phyloP scores from a whole-genome alignment of 2,113 vertebrate species.

The Nannospalax galili region DNA sequence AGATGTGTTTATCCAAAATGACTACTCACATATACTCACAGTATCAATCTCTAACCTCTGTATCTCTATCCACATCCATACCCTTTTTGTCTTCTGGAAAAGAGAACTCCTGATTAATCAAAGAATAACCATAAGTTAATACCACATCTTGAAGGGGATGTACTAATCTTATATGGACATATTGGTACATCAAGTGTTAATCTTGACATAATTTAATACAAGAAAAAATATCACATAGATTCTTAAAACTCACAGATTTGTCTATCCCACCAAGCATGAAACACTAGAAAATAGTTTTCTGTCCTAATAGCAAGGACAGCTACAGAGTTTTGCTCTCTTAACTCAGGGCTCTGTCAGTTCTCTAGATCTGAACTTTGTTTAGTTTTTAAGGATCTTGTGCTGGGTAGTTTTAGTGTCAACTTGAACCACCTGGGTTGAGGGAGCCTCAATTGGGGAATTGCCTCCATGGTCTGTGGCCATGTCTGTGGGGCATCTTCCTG shows the following conservation, averaged over 20 bases:
- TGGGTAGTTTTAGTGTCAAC: too few species aligned
- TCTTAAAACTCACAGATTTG: neutral
- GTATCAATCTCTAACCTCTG: neutral
- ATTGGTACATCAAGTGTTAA: neutral
- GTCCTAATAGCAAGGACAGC: neutral
- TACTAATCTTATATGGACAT: neutral
- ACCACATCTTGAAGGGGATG: neutral
- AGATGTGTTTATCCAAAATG: neutral
- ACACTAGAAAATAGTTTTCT: neutral
- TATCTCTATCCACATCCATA: neutral
- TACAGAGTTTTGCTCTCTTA: neutral
- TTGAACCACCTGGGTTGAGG: too few species aligned
- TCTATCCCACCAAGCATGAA: neutral
- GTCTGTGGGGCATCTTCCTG: too few species aligned
- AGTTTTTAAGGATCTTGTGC: neutral
- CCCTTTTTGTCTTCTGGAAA: neutral
- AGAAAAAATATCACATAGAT: neutral
- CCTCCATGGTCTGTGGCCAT: too few species aligned
- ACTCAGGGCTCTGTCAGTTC: neutral
- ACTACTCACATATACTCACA: neutral
- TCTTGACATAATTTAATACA: neutral
- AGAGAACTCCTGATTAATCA: neutral
- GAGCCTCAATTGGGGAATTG: too few species aligned
- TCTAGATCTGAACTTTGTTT: neutral
- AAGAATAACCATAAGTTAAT: neutral